A percentile compares a stretch with the other conserved stretches of the same genome.
These are phyloP conservation scores for Melanocharis versteri DNA, from an alignment of 2,113 vertebrate genomes.

Conservation along the genomic window DNA sequence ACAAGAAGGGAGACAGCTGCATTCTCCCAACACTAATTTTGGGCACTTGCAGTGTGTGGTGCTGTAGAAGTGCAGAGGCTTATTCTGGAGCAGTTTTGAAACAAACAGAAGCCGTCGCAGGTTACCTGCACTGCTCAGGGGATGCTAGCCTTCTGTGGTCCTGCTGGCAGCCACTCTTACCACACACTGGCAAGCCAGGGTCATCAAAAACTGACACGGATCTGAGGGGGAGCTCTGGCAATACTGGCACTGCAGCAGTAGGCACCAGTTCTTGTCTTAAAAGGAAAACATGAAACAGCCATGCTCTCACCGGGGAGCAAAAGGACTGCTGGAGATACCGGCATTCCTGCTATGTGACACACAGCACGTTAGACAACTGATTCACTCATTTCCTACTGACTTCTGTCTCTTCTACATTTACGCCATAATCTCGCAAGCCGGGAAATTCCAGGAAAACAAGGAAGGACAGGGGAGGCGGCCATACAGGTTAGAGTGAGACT, in stretches of 20 bases:
- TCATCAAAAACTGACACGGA: background rate
- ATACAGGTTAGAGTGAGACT: background rate
- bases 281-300: background rate
- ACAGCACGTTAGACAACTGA: background rate
- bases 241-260: background rate
- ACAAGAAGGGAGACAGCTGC: background rate
- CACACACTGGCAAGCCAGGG: background rate
- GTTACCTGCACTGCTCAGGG: background rate
- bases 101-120: accelerated
- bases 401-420: slow-evolving; percentile 20
- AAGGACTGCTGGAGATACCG: background rate
- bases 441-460: slow-evolving; percentile 48
- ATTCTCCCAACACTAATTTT: background rate
- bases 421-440: slow-evolving; percentile 23
- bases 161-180: background rate
- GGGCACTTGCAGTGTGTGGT: background rate
- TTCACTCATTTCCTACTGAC: background rate
- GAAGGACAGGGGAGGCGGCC: background rate
- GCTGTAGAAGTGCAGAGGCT: background rate
- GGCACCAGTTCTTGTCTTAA: background rate
- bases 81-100: background rate
- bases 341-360: slow-evolving; percentile 44
- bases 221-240: background rate
- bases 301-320: background rate
- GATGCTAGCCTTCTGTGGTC: no score